phyloP scores from a whole-genome alignment of 1,140 invertebrate species.

The Drosophila hydei region DNA sequence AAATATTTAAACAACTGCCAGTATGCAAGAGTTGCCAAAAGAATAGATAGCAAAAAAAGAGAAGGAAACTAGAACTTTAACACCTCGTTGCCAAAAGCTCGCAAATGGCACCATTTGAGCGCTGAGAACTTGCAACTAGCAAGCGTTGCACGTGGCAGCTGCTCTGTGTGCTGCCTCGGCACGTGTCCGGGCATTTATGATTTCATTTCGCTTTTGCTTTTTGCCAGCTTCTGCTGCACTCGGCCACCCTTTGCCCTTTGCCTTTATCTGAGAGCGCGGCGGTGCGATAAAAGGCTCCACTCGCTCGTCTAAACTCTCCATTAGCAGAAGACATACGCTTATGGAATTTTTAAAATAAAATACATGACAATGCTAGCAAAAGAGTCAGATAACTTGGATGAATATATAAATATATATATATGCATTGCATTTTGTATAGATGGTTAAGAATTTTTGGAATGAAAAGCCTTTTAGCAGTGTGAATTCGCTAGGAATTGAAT shows the following conservation, averaged over 20 bases:
- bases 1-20: conserved; percentile 75
- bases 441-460: no score
- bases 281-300: conserved; percentile 14
- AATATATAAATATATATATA: not conserved
- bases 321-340: conserved; percentile 65
- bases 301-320: conserved; percentile 65
- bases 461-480: no score
- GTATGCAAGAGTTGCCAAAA: conserved; percentile 37
- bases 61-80: conserved; percentile 33
- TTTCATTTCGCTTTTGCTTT: conserved; percentile 58
- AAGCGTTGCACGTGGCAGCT: conserved; percentile 24
- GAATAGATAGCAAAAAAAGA: not conserved
- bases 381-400: not conserved
- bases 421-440: no score
- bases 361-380: conserved; percentile 5
- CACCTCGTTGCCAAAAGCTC: conserved; percentile 53
- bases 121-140: conserved; percentile 19
- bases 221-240: conserved; percentile 13
- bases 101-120: conserved; percentile 17
- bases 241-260: not conserved
- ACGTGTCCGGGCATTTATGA: conserved; percentile 77
- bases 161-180: conserved; percentile 44
- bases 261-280: not conserved
- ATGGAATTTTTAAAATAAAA: conserved; percentile 45
- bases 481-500: no score